Evolutionary conservation across 1,140 invertebrate genomes (phyloP).

Genomic region (Brachionus sp.): DNA sequence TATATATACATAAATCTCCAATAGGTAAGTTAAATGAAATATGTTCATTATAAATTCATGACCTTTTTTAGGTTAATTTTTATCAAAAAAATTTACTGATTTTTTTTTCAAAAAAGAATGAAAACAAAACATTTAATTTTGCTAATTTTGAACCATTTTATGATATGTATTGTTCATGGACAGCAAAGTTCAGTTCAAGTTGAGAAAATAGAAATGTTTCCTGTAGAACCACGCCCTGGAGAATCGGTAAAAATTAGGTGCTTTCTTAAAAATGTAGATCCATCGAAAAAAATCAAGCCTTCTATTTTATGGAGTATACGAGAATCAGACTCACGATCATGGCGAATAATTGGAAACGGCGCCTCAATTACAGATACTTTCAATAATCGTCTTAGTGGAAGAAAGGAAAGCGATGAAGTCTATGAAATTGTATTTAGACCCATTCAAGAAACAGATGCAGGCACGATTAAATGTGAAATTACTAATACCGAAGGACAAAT

Average conservation of each 20-base stretch:
- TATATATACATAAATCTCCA: not conserved
- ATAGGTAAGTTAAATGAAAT: not conserved
- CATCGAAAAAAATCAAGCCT: constrained; percentile 28
- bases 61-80: not conserved
- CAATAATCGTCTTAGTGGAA: constrained; percentile 25
- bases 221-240: constrained; percentile 15
- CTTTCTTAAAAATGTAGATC: constrained; percentile 44
- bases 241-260: constrained; percentile 44
- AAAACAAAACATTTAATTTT: not conserved
- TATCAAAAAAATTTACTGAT: not conserved
- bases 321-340: not conserved
- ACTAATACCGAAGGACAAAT: constrained; percentile 43
- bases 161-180: not conserved
- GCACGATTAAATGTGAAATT: constrained; percentile 41
- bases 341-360: constrained; percentile 42
- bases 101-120: not conserved
- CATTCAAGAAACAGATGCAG: constrained; percentile 30
- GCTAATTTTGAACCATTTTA: not conserved
- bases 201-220: constrained; percentile 44
- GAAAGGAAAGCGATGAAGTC: constrained; percentile 46
- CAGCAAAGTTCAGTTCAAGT: constrained; percentile 45
- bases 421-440: constrained; percentile 44
- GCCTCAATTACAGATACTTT: constrained; percentile 35
- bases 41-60: not conserved
- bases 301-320: constrained; percentile 38